Evolutionary conservation across 2,113 vertebrate genomes (phyloP).

Genomic region (Xiphophorus couchianus): DNA sequence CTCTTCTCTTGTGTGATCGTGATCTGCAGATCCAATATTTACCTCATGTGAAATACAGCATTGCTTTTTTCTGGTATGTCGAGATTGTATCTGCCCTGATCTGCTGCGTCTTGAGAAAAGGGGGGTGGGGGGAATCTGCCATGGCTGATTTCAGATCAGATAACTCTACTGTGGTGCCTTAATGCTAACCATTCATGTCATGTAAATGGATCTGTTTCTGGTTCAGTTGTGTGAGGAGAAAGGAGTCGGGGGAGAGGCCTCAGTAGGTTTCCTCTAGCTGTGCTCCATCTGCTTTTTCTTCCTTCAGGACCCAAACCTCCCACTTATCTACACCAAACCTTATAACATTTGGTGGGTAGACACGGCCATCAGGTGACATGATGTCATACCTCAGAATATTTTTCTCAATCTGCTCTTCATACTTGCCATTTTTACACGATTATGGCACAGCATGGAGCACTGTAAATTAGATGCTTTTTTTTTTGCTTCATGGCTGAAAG

Average conservation of each 20-base stretch:
- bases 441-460: too few species aligned
- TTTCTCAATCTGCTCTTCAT: background rate
- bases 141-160: conserved; percentile 38
- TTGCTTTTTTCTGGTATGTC: conserved; percentile 1
- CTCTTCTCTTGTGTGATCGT: background rate
- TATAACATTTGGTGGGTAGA: background rate
- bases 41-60: conserved; percentile 7
- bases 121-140: background rate
- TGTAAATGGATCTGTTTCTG: conserved; percentile 54
- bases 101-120: background rate
- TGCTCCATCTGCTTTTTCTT: conserved; percentile 16
- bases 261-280: conserved; percentile 41
- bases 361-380: conserved; percentile 5
- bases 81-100: background rate
- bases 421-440: too few species aligned
- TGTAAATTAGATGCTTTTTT: too few species aligned
- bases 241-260: conserved; percentile 16
- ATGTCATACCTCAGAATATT: conserved; percentile 40
- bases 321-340: conserved; percentile 37
- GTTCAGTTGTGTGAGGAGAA: conserved; percentile 39
- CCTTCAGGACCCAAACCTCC: conserved; percentile 34
- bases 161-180: conserved; percentile 28
- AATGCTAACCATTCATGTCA: conserved; percentile 41
- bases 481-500: background rate
- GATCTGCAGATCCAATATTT: background rate